Evolutionary conservation across 2,797 vertebrate genomes (phyloP), one percentile per base, ranked within the genome.

Genomic region (Pampus argenteus): DNA sequence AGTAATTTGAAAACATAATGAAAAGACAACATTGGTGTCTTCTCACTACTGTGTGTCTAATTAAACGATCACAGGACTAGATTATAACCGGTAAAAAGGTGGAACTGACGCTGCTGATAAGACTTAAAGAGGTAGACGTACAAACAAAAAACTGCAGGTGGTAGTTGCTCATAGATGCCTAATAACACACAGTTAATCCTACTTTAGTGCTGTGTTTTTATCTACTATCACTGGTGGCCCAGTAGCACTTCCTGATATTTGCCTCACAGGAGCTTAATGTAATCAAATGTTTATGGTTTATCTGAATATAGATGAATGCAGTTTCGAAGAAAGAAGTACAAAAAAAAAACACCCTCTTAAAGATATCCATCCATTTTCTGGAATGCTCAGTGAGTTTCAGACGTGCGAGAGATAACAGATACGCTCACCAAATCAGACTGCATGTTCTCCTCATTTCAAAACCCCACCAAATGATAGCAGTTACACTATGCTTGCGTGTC

Each of bases 401-500:
- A 66, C 60, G 15, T 61, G 31, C 18, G 56, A 1, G 20, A 51
- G 71, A 82, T 68, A 66, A 70, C 18, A 31, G 44, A 74, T 25
- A 11, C 40, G 29, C 51, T 31, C 31, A 0, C 38, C 42, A 13
- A 66, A 68, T 74, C 56, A 47, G 54, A 78, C 61, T 15, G 26
- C 44, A 50, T 45, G 44, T 75, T 84, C 38, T 65, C 58, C 54
- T 60, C 73, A 69, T 81, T 66, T 84, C 60, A 60, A 22, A 69
- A 79, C 69, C 54, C 55, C 25, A 61, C 66, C 51, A 51, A 75
- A 79, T 48, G 69, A 86, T 84, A 72, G 84, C 83, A 68, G 48
- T 29, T 65, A 55, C 76, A 54, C 58, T 78, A 63, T 40, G 67
- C 78, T 74, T 29, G 6, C 91, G 77, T 84, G 89, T 89, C 89